phyloP scores from a whole-genome alignment of 1,140 invertebrate species.

The Drosophila littoralis region DNA sequence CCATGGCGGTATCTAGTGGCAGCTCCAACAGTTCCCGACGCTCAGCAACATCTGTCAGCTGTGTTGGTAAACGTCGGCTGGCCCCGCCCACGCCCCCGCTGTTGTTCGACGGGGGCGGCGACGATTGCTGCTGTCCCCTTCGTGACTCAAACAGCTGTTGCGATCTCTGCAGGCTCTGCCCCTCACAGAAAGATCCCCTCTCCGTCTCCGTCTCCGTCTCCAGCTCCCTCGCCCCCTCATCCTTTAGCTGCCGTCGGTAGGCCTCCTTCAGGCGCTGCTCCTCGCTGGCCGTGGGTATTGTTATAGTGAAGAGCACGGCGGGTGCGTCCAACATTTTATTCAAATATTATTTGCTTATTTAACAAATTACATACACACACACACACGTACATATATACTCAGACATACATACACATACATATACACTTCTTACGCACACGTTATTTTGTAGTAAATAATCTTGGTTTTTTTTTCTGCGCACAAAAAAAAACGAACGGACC shows the following conservation, averaged over 20 bases:
- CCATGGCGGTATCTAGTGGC: slow-evolving; percentile 71
- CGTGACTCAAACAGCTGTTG: slow-evolving; percentile 7
- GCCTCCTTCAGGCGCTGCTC: slow-evolving; percentile 63
- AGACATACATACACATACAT: slow-evolving; percentile 11
- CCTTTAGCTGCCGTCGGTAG: slow-evolving; percentile 23
- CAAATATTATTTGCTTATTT: slow-evolving; percentile 9
- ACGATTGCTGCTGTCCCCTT: no score
- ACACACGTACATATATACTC: slow-evolving; percentile 10
- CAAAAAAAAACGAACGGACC: not conserved
- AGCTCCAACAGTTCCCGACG: slow-evolving; percentile 33
- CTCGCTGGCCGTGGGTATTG: slow-evolving; percentile 79
- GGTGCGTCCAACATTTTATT: slow-evolving; percentile 57
- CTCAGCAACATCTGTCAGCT: slow-evolving; percentile 25
- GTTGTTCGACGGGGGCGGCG: no score
- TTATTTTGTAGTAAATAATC: slow-evolving; percentile 10
- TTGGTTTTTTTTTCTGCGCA: slow-evolving; percentile 10
- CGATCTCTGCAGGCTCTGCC: no score
- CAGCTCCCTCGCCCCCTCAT: not conserved
- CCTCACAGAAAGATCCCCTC: no score
- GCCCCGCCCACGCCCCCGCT: not conserved
- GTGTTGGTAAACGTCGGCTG: slow-evolving; percentile 32
- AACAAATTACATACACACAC: slow-evolving; percentile 9
- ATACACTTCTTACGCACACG: slow-evolving; percentile 23
- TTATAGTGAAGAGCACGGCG: slow-evolving; percentile 84
- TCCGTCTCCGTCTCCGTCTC: not conserved